phyloP scores from a whole-genome alignment of 2,797 vertebrate genomes.

The Halcyon smyrnensis region DNA sequence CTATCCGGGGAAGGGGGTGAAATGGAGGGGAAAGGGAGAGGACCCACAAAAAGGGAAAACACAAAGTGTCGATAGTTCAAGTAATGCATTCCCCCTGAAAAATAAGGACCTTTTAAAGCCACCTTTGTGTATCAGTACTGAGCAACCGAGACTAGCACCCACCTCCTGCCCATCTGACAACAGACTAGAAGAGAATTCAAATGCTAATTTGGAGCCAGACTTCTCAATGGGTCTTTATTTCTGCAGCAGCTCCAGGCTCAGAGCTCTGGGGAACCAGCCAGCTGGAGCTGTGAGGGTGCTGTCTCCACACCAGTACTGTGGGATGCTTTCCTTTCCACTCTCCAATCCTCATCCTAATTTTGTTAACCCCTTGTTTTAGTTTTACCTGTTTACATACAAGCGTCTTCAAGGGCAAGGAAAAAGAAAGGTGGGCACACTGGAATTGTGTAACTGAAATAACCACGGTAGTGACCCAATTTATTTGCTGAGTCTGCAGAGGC shows the following conservation, averaged over 20 bases:
- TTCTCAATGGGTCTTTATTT: conserved; percentile 63
- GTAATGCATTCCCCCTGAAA: conserved; percentile 10
- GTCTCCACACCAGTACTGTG: neutral
- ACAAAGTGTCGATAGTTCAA: neutral
- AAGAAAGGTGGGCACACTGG: neutral
- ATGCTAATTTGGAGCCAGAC: conserved; percentile 45
- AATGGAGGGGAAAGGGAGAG: neutral
- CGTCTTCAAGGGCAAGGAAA: neutral
- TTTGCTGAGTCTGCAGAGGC: conserved; percentile 8
- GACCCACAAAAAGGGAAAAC: neutral
- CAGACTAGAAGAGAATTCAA: conserved; percentile 38
- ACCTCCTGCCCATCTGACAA: conserved; percentile 55
- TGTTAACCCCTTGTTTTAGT: neutral
- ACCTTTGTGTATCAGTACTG: conserved; percentile 42
- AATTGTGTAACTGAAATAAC: neutral
- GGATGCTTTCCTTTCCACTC: neutral
- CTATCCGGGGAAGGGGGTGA: neutral
- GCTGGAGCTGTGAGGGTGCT: neutral
- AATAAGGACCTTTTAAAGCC: conserved; percentile 29
- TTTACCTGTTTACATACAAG: neutral
- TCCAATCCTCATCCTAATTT: neutral
- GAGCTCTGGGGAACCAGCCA: neutral
- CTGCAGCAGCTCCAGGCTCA: neutral
- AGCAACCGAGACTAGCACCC: neutral
- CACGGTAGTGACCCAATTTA: neutral